These are phyloP conservation scores for Corythoichthys haematopterus DNA, from an alignment of 2,113 vertebrate genomes.

Conservation along the genomic window DNA sequence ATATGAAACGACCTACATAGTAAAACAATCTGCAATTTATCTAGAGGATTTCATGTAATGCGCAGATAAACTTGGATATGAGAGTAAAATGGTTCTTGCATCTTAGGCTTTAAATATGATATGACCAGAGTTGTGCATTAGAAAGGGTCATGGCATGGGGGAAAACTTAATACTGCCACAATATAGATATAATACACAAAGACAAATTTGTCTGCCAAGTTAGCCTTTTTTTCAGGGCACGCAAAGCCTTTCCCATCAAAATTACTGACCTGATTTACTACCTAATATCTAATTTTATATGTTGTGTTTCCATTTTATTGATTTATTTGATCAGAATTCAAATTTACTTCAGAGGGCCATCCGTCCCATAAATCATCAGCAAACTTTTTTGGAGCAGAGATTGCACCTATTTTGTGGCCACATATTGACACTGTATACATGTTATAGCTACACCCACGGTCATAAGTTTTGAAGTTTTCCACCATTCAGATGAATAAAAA, in stretches of 20 bases:
- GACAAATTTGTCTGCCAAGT: neutral
- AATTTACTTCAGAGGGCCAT: too few relatives aligned
- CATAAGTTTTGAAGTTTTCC: too few relatives aligned
- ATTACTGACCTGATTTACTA: neutral
- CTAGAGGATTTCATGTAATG: neutral
- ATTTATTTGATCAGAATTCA: neutral
- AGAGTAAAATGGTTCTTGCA: neutral
- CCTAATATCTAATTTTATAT: neutral
- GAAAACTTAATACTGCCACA: neutral
- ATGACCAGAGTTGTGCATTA: neutral
- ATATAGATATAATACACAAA: neutral
- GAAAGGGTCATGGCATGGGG: neutral
- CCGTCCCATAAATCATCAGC: too few relatives aligned
- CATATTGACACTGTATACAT: too few relatives aligned
- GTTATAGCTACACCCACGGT: too few relatives aligned
- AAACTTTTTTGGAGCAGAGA: too few relatives aligned
- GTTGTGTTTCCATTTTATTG: neutral
- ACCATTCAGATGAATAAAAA: too few relatives aligned
- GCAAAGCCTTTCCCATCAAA: neutral
- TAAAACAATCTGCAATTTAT: conserved; percentile 19
- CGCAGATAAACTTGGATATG: neutral
- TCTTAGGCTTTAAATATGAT: neutral
- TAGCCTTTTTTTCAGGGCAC: neutral
- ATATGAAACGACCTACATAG: conserved; percentile 27
- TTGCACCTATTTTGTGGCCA: too few relatives aligned